Evolutionary conservation across 2,113 vertebrate species (phyloP), one percentile per base, ranked within the genome.

Genomic region (Chunga burmeisteri): DNA sequence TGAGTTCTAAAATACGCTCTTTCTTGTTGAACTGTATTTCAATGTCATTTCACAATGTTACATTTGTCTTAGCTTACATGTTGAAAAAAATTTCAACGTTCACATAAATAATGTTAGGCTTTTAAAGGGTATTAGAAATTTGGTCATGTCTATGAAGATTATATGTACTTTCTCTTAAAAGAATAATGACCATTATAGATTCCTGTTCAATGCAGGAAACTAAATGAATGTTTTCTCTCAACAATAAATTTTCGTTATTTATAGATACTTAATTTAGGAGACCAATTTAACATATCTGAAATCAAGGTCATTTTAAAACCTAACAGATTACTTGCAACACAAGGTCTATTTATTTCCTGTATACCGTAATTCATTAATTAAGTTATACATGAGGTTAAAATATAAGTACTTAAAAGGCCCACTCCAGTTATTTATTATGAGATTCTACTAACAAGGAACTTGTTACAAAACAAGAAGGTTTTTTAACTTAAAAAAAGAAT

Each of bases 271-370:
- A 96, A 97, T 97, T 93, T 96, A 92, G 73, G 23, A 95, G 68
- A 94, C 80, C 81, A 94, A 96, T 96, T 96, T 94, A 97, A 95
- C 91, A 97, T 79, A 94, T 62, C 56, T 94, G 88, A 97, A 98
- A 95, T 78, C 94, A 97, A 98, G 96, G 93, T 97, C 94, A 96
- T 75, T 97, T 96, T 93, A 96, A 93, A 88, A 92, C 65, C 92
- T 98, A 97, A 98, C 91, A 96, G 79, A 97, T 92, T 86, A 94
- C 71, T 95, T 98, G 81, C 90, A 97, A 97, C 91, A 81, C 56
- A 81, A 96, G 86, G 65, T 93, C n/a, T 93, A 96, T 96, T 97
- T 98, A 96, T 97, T 97, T 92, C n/a, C 55, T 80, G 55, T 42
- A 86, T 68, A 78, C 11, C 59, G 74, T 68, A 96, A 97, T 94